phyloP scores from a whole-genome alignment of 1,140 invertebrate species.

The Maconellicoccus hirsutus region DNA sequence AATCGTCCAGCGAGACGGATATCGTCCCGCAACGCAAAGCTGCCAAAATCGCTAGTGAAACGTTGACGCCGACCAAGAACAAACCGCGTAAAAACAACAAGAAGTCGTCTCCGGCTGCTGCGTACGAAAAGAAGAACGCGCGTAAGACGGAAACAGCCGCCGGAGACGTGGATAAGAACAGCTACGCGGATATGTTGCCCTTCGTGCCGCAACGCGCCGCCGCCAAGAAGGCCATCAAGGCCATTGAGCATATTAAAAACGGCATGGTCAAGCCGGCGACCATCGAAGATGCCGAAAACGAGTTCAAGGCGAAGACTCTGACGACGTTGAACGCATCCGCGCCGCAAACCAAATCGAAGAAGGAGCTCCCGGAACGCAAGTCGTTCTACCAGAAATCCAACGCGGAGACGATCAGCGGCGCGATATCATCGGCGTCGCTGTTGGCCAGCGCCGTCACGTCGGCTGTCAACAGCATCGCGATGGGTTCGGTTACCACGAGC shows the following conservation, averaged over 20 bases:
- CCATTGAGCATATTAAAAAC: conserved; percentile 62
- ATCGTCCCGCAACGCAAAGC: conserved; percentile 85
- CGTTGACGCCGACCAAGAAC: not conserved
- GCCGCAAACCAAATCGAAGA: not conserved
- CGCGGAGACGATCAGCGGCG: not conserved
- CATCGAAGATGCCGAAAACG: conserved; percentile 34
- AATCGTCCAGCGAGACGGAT: conserved; percentile 44
- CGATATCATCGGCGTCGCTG: not conserved
- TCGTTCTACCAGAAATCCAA: not conserved
- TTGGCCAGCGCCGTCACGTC: not conserved
- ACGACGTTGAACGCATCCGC: not conserved
- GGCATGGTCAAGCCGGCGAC: conserved; percentile 41
- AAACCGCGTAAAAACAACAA: not conserved
- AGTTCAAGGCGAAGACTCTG: conserved; percentile 2
- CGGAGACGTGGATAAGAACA: conserved; percentile 38
- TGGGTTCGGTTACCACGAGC: not conserved
- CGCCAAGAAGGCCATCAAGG: conserved; percentile 82
- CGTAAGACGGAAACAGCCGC: not conserved
- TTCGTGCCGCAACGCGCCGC: conserved; percentile 82
- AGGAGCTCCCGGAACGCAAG: not conserved
- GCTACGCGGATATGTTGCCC: conserved; percentile 56
- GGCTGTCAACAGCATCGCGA: not conserved
- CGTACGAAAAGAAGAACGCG: not conserved
- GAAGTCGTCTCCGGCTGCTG: not conserved
- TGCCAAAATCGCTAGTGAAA: conserved; percentile 59